Base-by-base conservation (phyloP, 2,888 invertebrate species). In the Lissonota sp. region DNA sequence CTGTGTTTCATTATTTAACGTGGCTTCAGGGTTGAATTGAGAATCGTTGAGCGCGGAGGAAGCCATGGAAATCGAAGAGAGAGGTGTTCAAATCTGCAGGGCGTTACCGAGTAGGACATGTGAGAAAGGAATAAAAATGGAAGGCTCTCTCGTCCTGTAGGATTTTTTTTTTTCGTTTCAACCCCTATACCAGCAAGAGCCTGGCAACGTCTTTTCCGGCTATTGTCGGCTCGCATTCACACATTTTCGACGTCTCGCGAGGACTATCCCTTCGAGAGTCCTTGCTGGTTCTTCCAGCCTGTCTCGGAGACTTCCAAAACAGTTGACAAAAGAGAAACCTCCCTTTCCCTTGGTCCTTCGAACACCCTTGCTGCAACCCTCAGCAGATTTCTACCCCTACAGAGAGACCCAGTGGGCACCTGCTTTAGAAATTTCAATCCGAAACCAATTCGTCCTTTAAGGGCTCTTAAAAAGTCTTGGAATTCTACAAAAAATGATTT, bases 381-480 rank as follows among this genome's bases (percentile, higher is more conserved):
- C 85, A 66, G 83, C 83, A 86, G 83, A 84, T 82, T 84, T 70
- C 53, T 37, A 57, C 66, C 57, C 39, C 51, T 37, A 37, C 26
- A 49, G 4, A 71, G 14, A 26, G 3, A 26, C 69, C 73, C 77
- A 60, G 85, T 87, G 86, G 87, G 85, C 26, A 88, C 86, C 86
- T 86, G 88, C 90, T 88, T 90, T 90, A 88, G 87, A 90, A 91
- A 91, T 89, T 84, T 85, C 85, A 76, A 75, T 80, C 86, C 86
- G 87, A 88, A 88, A 89, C 86, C 89, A 91, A 90, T 91, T 91
- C 91, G 90, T 91, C 90, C 26, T 89, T 87, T 87, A 88, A 88
- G 86, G 26, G 26, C 26, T 26, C 26, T 26, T 3, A 26, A 26
- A 26, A 26, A 26, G 26, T 26, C 26, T 3, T 26, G 26, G 26